Percentiles rank a stretch among this genome's conserved stretches.
These are phyloP conservation scores for Vireo griseus DNA, from an alignment of 2,797 vertebrate species.

Conservation along the genomic window DNA sequence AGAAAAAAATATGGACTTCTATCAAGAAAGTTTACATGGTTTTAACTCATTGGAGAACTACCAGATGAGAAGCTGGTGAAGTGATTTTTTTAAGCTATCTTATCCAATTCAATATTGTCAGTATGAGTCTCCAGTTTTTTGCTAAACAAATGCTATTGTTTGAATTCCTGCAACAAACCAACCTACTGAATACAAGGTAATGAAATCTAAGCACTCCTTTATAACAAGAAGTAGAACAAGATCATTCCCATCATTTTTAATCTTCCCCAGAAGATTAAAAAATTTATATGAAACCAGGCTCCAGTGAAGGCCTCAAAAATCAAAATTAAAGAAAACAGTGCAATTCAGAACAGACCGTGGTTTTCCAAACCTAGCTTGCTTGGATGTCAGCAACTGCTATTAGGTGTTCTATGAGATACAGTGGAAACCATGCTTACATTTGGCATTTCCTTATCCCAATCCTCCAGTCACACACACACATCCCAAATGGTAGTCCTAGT, in stretches of 20 bases:
- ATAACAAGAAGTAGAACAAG: neutral
- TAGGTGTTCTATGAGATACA: neutral
- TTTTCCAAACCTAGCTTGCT: neutral
- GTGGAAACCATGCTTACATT: neutral
- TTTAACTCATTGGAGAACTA: neutral
- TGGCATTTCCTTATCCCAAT: neutral
- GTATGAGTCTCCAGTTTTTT: neutral
- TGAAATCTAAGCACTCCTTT: neutral
- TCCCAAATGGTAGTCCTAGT: neutral
- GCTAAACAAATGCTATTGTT: neutral
- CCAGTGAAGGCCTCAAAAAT: neutral
- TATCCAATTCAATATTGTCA: neutral
- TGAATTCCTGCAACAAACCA: neutral
- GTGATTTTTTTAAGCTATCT: neutral
- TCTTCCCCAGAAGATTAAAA: neutral
- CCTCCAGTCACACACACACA: neutral
- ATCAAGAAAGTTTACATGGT: neutral
- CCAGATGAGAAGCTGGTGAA: neutral
- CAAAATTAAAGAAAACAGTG: neutral
- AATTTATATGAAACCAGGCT: neutral
- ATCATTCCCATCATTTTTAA: neutral
- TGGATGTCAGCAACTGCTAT: neutral
- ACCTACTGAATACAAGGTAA: neutral
- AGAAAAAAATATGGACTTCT: neutral
- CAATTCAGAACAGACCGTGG: fast-evolving